phyloP scores from a whole-genome alignment of 2,888 invertebrate genomes.

The Cheilosia vernalis region DNA sequence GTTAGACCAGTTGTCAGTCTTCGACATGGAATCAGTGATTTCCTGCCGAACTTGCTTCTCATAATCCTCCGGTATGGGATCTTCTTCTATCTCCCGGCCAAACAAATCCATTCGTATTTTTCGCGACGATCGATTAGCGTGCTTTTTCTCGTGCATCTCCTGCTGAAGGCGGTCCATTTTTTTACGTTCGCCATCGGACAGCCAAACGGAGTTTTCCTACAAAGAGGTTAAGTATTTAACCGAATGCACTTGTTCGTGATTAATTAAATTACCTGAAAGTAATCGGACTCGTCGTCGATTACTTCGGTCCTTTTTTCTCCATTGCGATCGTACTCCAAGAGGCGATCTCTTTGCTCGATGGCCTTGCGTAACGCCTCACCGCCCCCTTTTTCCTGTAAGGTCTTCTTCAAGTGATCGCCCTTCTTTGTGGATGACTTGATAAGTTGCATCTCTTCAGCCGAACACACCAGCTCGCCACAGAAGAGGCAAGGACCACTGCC shows the following conservation, averaged over 20 bases:
- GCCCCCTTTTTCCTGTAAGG: slow-evolving; percentile 87
- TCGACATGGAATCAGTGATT: slow-evolving; percentile 80
- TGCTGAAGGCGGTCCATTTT: slow-evolving; percentile 88
- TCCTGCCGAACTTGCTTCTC: slow-evolving; percentile 82
- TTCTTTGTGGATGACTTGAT: slow-evolving; percentile 88
- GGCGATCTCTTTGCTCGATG: slow-evolving; percentile 89
- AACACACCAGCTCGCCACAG: slow-evolving; percentile 94
- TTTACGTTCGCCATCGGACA: slow-evolving; percentile 88
- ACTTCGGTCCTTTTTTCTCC: slow-evolving; percentile 85
- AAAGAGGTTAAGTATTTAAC: neutral
- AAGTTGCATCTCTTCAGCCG: slow-evolving; percentile 88
- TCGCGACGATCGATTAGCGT: slow-evolving; percentile 87
- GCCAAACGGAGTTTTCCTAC: slow-evolving; percentile 90
- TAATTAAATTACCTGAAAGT: slow-evolving; percentile 86
- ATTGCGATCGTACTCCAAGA: slow-evolving; percentile 93
- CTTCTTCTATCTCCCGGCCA: slow-evolving; percentile 85
- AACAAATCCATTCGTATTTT: slow-evolving; percentile 92
- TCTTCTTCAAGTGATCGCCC: slow-evolving; percentile 87
- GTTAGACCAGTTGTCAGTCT: slow-evolving; percentile 76
- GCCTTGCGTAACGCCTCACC: slow-evolving; percentile 90
- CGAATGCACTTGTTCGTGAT: no score
- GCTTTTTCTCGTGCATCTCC: slow-evolving; percentile 87
- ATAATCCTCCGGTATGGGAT: slow-evolving; percentile 81
- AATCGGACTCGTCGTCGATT: slow-evolving; percentile 96
- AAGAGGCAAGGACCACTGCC: slow-evolving; percentile 98